Base-by-base conservation (phyloP, 2,797 vertebrate genomes). In the Discoglossus pictus region DNA sequence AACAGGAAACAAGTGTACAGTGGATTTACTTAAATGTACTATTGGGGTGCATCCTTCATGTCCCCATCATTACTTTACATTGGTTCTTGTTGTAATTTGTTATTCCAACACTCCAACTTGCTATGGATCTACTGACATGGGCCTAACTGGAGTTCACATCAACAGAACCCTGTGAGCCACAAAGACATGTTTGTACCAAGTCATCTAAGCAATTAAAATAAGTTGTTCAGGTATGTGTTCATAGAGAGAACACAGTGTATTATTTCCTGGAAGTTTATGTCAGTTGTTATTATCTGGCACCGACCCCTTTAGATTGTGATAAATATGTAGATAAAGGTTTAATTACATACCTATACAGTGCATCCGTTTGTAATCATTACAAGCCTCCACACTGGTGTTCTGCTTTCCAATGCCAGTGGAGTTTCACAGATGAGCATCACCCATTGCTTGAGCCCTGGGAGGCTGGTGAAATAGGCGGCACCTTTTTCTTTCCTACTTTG, bases 381-480 rank as follows among this genome's bases (percentile, higher is more conserved):
- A 48, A 40, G 8, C 9, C 21, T 15, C 17, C 11, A 18, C 11
- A 46, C 18, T 48, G 15, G 7, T 23, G 16, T 48, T 40, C 42
- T 50, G 48, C 27, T 70, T 27, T 47, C 8, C 42, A 38, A 11
- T n/a, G 51, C 18, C 24, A 12, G 16, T 71, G 44, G 6, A 44
- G 24, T 64, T 43, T 18, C 59, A 58, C 44, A 43, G 23, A 64
- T 59, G 3, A 64, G 36, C 44, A 25, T 63, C 53, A 34, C 46
- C 68, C 60, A 64, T 71, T 50, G 21, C 52, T 43, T 64, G 34
- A 42, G 18, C 61, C 44, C 18, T 56, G 59, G 24, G 51, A 70
- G 50, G 47, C 35, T 48, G 68, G 61, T 64, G 48, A 58, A 13
- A 58, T 50, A 61, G 68, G 68, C 68, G 68, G 44, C 36, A 64